Evolutionary conservation across 2,888 invertebrate genomes (phyloP), one percentile per base, ranked within the genome.

Genomic region (Amblyjoppa proteus): DNA sequence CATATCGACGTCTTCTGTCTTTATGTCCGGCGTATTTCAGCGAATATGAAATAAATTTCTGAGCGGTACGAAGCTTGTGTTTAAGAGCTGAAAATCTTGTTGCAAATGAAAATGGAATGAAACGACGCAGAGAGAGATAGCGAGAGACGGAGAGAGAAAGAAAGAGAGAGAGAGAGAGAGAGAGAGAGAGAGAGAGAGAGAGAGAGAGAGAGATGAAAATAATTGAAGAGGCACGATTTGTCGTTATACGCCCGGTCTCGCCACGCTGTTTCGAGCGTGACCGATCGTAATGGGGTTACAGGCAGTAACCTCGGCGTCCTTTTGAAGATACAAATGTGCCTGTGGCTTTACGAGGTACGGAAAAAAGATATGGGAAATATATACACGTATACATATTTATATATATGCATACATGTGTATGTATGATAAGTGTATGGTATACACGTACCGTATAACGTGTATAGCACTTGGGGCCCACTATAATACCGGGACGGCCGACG

Each of bases 281-380:
- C 89, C 91, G 91, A 91, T 91, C 87, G 89, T 90, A 89, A 90
- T 88, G 88, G 89, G 91, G 91, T 91, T 91, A 91, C 88, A 89
- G 88, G 86, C 87, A 89, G 88, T 91, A 90, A 91, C 90, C 91
- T 86, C 88, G 90, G 88, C 88, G 89, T 89, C 85, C 87, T 84
- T 85, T 86, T 88, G 85, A 88, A 85, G 89, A 89, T 90, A 91
- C 90, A 90, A 90, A 91, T 91, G 90, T 89, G 88, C 89, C 88
- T 71, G 86, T 76, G 75, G 80, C 69, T 86, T 86, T 86, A 83
- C 76, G 83, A 77, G 64, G 85, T 85, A 85, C 83, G 83, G 61
- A 83, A 75, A 76, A 68, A 80, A 58, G 73, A 76, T 80, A 83
- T 79, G 69, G 58, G 53, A 79, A 49, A 71, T 64, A 51, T 70